Percentiles rank a stretch among this genome's conserved stretches.
These are phyloP conservation scores for Aegotheles bennettii DNA, from an alignment of 2,113 vertebrate genomes.

Conservation along the genomic window DNA sequence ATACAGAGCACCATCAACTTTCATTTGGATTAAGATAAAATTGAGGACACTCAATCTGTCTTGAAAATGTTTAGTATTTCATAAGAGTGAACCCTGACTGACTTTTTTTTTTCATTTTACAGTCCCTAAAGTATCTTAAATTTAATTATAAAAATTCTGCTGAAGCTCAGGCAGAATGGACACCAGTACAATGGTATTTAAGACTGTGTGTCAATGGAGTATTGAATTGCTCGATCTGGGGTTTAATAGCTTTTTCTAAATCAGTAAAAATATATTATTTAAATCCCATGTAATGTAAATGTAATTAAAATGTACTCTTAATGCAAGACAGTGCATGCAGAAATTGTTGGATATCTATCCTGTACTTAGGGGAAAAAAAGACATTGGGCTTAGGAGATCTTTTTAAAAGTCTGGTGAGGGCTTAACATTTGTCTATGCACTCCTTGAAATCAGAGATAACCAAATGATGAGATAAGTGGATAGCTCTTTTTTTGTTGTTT, in stretches of 20 bases:
- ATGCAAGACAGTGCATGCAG: neutral
- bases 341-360: neutral
- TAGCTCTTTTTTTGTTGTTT: constrained; percentile 22
- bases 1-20: neutral
- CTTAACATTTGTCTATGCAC: constrained; percentile 52
- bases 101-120: neutral
- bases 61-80: neutral
- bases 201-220: constrained; percentile 6
- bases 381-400: neutral
- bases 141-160: constrained; percentile 30
- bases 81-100: neutral
- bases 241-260: constrained; percentile 40
- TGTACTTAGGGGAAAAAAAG: neutral
- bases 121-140: neutral
- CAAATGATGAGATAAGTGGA: constrained; percentile 60
- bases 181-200: constrained; percentile 1
- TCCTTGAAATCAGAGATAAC: constrained; percentile 58
- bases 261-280: neutral
- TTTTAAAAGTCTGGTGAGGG: constrained; percentile 27
- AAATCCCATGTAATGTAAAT: constrained; percentile 1
- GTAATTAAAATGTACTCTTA: constrained; percentile 27
- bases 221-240: neutral
- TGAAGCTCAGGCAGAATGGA: neutral
- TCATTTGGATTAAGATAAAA: constrained; percentile 22
- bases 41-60: neutral